A percentile compares a stretch with the other conserved stretches of the same genome.
These are phyloP conservation scores for Setophaga coronata DNA, from an alignment of 2,113 vertebrate genomes.

Conservation along the genomic window DNA sequence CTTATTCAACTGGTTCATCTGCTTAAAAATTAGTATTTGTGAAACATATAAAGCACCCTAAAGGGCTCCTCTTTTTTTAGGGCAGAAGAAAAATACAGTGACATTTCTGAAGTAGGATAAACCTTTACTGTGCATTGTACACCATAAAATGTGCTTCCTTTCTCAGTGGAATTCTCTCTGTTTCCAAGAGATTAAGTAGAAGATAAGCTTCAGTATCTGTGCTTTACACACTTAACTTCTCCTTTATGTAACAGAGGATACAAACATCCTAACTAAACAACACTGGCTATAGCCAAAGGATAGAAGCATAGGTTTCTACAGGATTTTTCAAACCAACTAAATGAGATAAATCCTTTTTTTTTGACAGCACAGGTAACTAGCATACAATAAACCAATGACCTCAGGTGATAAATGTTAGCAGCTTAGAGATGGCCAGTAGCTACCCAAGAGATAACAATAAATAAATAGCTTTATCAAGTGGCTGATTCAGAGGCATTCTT, in stretches of 20 bases:
- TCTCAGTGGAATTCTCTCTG: background rate
- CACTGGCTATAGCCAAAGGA: background rate
- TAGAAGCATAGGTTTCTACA: background rate
- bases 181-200: background rate
- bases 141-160: background rate
- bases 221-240: background rate
- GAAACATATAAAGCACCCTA: background rate
- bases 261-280: background rate
- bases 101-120: background rate
- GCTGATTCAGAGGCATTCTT: background rate
- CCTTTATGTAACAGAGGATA: background rate
- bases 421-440: background rate
- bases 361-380: background rate
- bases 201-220: background rate
- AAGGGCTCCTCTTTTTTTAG: background rate
- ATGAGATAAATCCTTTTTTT: background rate
- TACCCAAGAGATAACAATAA: background rate
- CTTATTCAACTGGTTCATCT: background rate
- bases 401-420: background rate
- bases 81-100: background rate
- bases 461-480: background rate
- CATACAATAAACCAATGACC: background rate
- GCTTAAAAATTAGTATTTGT: background rate
- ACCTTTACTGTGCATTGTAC: background rate
- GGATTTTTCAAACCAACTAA: background rate